Conservation (phyloP, 23 tunicate species). For the Ciona savignyi region DNA sequence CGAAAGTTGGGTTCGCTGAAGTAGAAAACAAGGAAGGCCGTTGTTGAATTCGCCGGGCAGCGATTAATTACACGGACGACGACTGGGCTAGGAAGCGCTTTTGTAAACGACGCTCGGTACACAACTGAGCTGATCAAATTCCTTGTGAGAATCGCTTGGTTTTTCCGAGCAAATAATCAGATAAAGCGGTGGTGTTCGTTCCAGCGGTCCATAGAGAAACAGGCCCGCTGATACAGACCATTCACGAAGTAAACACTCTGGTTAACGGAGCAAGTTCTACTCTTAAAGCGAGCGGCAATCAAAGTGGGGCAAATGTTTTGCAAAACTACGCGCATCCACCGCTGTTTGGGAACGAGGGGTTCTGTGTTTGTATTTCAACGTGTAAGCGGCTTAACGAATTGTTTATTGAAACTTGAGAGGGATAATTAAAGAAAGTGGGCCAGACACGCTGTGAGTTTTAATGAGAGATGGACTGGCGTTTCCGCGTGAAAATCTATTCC, state of each 20-base stretch:
- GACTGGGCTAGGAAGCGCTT: not conserved
- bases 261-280: not conserved
- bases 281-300: not conserved
- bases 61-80: not conserved
- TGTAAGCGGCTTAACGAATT: not conserved
- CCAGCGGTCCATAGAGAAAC: too few species aligned
- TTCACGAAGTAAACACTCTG: not conserved
- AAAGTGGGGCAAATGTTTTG: not conserved
- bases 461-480: not conserved
- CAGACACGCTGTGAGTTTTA: not conserved
- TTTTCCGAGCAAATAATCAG: not conserved
- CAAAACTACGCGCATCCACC: not conserved
- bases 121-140: not conserved
- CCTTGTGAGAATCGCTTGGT: not conserved
- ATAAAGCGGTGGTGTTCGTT: not conserved
- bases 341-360: not conserved
- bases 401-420: conserved; percentile 1
- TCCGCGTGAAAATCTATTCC: not conserved
- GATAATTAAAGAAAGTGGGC: not conserved
- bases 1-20: not conserved
- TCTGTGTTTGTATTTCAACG: not conserved
- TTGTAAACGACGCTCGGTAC: not conserved
- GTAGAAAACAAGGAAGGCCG: not conserved
- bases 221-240: too few species aligned
- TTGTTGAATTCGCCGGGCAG: not conserved